phyloP scores from a whole-genome alignment of 2,888 invertebrate species.

The Lasioglossum calceatum region DNA sequence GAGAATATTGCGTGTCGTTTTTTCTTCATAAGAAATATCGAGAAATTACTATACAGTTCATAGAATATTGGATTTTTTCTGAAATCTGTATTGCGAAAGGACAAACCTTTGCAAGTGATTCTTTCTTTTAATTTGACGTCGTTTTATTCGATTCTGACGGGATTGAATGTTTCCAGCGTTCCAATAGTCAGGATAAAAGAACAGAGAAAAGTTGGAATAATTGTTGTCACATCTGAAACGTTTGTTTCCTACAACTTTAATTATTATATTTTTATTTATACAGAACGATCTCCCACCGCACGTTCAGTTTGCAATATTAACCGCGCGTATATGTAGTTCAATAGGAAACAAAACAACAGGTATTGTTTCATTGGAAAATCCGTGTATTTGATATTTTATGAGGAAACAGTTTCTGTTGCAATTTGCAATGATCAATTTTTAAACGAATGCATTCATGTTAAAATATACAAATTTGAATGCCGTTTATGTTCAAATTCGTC shows the following conservation, averaged over 20 bases:
- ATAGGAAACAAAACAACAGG: neutral
- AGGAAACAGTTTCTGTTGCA: neutral
- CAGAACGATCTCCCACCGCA: neutral
- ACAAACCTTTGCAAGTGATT: neutral
- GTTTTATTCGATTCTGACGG: neutral
- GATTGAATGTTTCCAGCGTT: neutral
- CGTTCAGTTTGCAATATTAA: neutral
- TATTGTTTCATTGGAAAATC: neutral
- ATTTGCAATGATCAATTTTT: neutral
- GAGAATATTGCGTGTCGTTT: neutral
- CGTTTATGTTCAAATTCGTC: neutral
- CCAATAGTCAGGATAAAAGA: neutral
- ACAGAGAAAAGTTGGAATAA: neutral
- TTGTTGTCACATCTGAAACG: neutral
- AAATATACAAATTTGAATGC: neutral
- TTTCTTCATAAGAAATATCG: neutral
- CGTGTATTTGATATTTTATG: neutral
- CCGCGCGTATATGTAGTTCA: neutral
- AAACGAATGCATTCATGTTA: neutral
- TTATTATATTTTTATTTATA: neutral
- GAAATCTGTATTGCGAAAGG: neutral
- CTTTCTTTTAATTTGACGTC: neutral
- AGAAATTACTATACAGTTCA: neutral
- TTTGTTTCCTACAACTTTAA: neutral
- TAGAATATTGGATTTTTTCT: neutral